Evolutionary conservation across 2,888 invertebrate genomes (phyloP).

Genomic region (Sinelater perroti): DNA sequence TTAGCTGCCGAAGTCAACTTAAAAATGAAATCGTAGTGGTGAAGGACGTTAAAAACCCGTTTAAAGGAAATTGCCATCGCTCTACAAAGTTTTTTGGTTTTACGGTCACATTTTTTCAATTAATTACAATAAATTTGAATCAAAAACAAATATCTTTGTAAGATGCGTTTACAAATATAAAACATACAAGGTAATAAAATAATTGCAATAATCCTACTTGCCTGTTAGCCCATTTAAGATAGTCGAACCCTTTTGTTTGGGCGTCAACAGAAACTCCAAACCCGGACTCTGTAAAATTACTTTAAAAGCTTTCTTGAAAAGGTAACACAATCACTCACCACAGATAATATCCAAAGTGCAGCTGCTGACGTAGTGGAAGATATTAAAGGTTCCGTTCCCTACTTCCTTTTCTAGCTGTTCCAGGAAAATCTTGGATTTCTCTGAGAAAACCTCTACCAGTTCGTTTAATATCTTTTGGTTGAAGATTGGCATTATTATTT

Average conservation of each 20-base stretch:
- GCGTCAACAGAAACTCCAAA: too few species aligned
- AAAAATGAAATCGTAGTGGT: conserved; percentile 25
- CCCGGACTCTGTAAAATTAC: too few species aligned
- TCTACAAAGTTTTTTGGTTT: conserved; percentile 23
- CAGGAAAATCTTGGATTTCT: conserved; percentile 65
- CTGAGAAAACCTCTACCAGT: conserved; percentile 69
- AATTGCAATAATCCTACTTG: too few species aligned
- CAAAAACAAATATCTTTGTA: too few species aligned
- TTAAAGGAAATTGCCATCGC: conserved; percentile 22
- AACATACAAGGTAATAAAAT: too few species aligned
- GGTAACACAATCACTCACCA: too few species aligned
- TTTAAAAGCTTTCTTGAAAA: too few species aligned
- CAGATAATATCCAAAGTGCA: conserved; percentile 72
- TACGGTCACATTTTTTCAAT: too few species aligned
- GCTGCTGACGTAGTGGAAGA: conserved; percentile 64
- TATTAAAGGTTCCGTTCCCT: conserved; percentile 61
- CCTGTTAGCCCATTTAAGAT: too few species aligned
- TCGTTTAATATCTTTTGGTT: conserved; percentile 69
- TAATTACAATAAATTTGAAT: too few species aligned
- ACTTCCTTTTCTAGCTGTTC: conserved; percentile 57
- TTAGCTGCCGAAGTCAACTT: conserved; percentile 1
- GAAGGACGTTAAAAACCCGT: conserved; percentile 19
- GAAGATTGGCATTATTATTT: conserved; percentile 70
- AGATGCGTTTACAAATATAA: too few species aligned
- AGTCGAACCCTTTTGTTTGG: too few species aligned